A percentile compares a stretch with the other conserved stretches of the same genome.
Evolutionary conservation across 2,888 invertebrate species (phyloP).

Genomic region (Dicyrtomina minuta): DNA sequence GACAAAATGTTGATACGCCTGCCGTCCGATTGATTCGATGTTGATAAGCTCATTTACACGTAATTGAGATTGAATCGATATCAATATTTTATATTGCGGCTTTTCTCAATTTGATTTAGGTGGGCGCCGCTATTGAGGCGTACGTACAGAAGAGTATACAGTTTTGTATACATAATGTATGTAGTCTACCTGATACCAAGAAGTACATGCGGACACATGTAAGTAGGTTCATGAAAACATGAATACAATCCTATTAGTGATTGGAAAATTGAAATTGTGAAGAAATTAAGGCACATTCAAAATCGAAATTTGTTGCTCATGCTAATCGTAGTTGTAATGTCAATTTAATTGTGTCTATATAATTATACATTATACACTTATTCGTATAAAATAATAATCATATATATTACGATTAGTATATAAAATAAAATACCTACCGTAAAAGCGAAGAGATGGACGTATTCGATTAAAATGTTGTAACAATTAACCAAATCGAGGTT

Average conservation of each 20-base stretch:
- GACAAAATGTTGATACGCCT: conserved; percentile 13
- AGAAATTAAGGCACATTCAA: conserved; percentile 3
- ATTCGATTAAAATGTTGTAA: conserved; percentile 13
- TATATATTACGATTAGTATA: not conserved
- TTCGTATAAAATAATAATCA: not conserved
- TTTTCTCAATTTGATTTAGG: not conserved
- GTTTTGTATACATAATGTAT: no score
- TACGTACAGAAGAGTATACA: no score
- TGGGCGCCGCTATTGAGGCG: conserved; percentile 10
- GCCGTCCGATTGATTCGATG: conserved; percentile 19
- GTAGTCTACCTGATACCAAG: no score
- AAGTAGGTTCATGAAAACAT: no score
- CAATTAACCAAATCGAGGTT: conserved; percentile 28
- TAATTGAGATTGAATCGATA: conserved; percentile 13
- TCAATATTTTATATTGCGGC: no score
- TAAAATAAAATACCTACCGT: not conserved
- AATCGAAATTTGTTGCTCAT: not conserved
- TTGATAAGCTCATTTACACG: conserved; percentile 26
- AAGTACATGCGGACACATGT: no score
- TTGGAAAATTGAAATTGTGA: conserved; percentile 5
- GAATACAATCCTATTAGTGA: no score
- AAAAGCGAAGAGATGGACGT: conserved; percentile 14
- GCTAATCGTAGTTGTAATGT: no score
- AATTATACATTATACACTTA: not conserved
- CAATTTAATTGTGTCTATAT: not conserved